Base-by-base conservation (phyloP, 2,113 vertebrate genomes). In the Oncorhynchus mykiss region DNA sequence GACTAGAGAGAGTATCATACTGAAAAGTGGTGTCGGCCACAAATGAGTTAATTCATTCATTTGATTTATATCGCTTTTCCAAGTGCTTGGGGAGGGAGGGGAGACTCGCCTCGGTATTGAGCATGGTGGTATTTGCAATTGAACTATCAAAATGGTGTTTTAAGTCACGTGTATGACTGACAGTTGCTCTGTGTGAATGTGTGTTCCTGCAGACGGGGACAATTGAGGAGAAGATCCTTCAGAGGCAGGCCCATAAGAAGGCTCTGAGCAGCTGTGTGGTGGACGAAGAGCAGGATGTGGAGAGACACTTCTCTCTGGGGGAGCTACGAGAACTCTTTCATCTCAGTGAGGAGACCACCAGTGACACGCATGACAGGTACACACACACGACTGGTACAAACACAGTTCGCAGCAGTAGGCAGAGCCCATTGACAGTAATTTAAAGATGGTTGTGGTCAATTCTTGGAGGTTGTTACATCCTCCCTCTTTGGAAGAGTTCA, bases 221-320 rank as follows among this genome's bases (percentile, higher is more conserved):
- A 1, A 99, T 99, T 7, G 98, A 99, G 87, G 98, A 99, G 93
- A 99, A 99, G 91, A 99, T 99, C 85, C 94, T 99, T 75, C 97
- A 99, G 82, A 95, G 98, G 24, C 98, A 99, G 88, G 95, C 97
- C 59, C 98, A 99, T 82, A 99, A 99, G 91, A 99, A 99, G 73
- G 98, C 98, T 3, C 93, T 99, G 84, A 99, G 98, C 90, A 99
- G 97, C 91, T 99, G 98, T 0, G 98, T 99, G 84, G 98, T 99
- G 51, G 98, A 98, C 31, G 96, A 99, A 84, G 97, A 99, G 82
- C 96, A 96, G 87, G 95, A 99, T 18, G 98, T 99, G 54, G 97
- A 97, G 88, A 93, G 98, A 27, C 97, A 99, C 77, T 99, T 99
- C 86, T 98, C 97, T 20, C 93, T 97, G 0, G 98, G 95, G 0